Evolutionary conservation across 2,113 vertebrate species (phyloP).

Genomic region (Clarias batrachus): DNA sequence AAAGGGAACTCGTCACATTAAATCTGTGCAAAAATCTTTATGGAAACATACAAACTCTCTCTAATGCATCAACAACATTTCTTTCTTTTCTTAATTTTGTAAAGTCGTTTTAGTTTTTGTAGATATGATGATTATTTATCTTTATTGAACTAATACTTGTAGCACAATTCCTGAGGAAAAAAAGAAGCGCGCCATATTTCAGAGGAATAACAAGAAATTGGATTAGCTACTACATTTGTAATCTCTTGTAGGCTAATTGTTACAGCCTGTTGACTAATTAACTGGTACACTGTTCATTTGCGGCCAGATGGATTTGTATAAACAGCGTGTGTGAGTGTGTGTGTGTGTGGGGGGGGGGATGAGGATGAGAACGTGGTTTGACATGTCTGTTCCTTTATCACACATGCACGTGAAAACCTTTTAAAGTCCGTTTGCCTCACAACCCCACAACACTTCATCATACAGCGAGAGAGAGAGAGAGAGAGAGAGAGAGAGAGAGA

Average conservation of each 20-base stretch:
- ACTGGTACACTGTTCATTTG: not conserved
- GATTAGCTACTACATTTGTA: not conserved
- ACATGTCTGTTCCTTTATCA: conserved; percentile 19
- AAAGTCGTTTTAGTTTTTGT: not conserved
- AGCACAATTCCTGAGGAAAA: not conserved
- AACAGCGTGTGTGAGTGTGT: not conserved
- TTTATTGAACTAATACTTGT: not conserved
- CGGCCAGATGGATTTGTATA: not conserved
- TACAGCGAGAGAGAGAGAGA: conserved; percentile 25
- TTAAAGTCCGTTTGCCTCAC: conserved; percentile 47
- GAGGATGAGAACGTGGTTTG: not conserved
- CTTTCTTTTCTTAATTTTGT: not conserved
- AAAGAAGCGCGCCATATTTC: not conserved
- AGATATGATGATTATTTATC: not conserved
- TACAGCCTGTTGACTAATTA: conserved; percentile 2
- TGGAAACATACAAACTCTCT: too few relatives aligned
- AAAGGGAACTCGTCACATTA: too few relatives aligned
- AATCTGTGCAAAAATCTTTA: too few relatives aligned
- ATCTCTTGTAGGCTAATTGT: conserved; percentile 2
- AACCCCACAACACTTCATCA: conserved; percentile 33
- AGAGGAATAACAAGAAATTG: not conserved
- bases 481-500: conserved; percentile 35
- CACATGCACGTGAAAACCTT: conserved; percentile 48
- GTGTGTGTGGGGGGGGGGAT: not conserved
- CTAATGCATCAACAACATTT: not conserved